A percentile compares a stretch with the other conserved stretches of the same genome.
phyloP scores from a whole-genome alignment of 2,888 invertebrate genomes.

The Brachypalpus laphriformis region DNA sequence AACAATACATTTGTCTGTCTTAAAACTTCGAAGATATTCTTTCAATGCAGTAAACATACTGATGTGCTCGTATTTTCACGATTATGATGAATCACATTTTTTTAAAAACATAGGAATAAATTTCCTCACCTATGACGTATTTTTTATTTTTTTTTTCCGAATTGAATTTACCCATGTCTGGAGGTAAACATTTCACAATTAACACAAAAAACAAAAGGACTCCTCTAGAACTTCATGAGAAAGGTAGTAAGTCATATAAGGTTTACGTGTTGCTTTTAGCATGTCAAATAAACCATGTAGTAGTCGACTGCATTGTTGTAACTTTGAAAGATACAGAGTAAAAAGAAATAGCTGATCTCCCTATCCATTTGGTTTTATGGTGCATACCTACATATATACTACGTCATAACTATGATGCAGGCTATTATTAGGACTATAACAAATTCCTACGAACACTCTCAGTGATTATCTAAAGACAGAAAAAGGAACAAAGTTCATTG shows the following conservation, averaged over 20 bases:
- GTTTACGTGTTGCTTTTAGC: constrained; percentile 35
- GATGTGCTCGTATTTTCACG: no score
- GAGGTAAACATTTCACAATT: not conserved
- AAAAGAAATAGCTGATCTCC: no score
- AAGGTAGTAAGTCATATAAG: not conserved
- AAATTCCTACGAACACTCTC: constrained; percentile 18
- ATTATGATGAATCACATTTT: no score
- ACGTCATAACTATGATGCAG: not conserved
- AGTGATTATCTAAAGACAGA: constrained; percentile 23
- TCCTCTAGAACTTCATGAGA: not conserved
- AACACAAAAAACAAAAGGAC: constrained; percentile 11
- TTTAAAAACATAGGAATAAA: not conserved
- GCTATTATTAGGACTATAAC: not conserved
- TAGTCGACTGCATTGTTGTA: constrained; percentile 20
- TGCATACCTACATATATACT: no score
- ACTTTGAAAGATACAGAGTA: not conserved
- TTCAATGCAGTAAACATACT: no score
- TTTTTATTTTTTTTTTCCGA: not conserved
- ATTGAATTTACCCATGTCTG: not conserved
- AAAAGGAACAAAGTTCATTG: not conserved
- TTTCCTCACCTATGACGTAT: not conserved
- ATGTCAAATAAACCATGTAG: not conserved
- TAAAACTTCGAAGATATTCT: no score
- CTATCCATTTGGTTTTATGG: constrained; percentile 12
- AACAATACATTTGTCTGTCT: no score